These are phyloP conservation scores for Nyctereutes procyonoides DNA, from an alignment of 2,113 vertebrate species.

Conservation along the genomic window DNA sequence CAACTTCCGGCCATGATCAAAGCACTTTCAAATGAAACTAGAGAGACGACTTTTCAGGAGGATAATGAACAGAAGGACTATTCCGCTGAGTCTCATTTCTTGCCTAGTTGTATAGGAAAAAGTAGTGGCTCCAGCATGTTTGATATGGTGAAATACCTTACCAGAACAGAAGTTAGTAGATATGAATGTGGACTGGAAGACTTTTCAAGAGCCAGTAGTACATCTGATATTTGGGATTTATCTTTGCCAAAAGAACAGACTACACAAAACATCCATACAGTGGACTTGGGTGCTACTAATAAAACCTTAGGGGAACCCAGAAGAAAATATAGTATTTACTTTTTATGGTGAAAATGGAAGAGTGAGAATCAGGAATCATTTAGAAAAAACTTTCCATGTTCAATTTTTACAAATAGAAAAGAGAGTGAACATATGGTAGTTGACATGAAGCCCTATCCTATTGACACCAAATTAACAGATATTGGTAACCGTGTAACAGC, in stretches of 20 bases:
- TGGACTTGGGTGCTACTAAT: constrained; percentile 57
- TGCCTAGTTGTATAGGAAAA: constrained; percentile 82
- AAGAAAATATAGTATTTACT: neutral
- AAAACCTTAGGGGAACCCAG: constrained; percentile 28
- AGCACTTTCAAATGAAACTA: constrained; percentile 90
- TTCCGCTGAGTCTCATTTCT: constrained; percentile 55
- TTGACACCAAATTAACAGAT: neutral
- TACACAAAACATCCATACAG: constrained; percentile 4
- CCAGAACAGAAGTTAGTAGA: constrained; percentile 85
- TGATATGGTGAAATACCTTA: constrained; percentile 95
- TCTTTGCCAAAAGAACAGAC: constrained; percentile 64
- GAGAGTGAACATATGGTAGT: neutral
- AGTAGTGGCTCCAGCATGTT: constrained; percentile 80
- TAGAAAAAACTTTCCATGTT: neutral
- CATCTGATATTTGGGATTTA: constrained; percentile 67
- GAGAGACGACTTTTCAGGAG: constrained; percentile 69
- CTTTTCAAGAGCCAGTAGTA: constrained; percentile 48
- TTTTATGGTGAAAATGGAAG: neutral
- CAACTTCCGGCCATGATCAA: constrained; percentile 96
- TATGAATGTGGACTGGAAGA: constrained; percentile 81
- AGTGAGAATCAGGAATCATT: constrained; percentile 19
- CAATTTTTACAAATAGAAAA: neutral
- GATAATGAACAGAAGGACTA: neutral
- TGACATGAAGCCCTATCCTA: neutral
- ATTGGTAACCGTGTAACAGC: neutral